Evolutionary conservation across 1,140 invertebrate genomes (phyloP), one percentile per base, ranked within the genome.

Genomic region (Thaumatotibia leucotreta): DNA sequence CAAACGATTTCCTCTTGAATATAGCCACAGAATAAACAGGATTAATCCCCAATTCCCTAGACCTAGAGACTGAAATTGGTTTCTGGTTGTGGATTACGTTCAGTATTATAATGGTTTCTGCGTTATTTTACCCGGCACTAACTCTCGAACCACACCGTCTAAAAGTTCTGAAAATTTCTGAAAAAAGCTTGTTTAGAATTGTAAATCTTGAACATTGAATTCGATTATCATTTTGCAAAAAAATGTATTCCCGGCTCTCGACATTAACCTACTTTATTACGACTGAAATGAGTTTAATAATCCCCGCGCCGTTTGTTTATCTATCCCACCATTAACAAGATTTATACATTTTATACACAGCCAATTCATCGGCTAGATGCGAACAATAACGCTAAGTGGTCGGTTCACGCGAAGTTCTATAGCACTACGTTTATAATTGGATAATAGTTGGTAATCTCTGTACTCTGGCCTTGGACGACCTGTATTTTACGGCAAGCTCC

Each of bases 371-470:
- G 23, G 52, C n/a, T 29, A 31, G 52, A 58, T 58, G 29, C 24
- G 52, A 58, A 58, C 24, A 58, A 58, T 58, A 54, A 54, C 52
- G 52, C 24, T 58, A 58, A 58, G 52, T 58, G 52, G 52, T 24
- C 24, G 52, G 23, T 76, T 66, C 45, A 32, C 61, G 58, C 64
- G 68, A 70, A 73, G 69, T 75, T 72, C 70, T 67, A 75, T 73
- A 75, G 77, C 79, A 78, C 70, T 70, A 75, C 75, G 72, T 69
- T 68, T 76, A 83, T 85, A 86, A 86, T 86, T 86, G 84, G 86
- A 88, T 85, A 82, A 80, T 74, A 69, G 74, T 73, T 29, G 73
- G 74, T 88, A 85, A 86, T 88, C 79, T 80, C 67, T 70, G 63
- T 63, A 32, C 31, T 20, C 65, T 77, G 82, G 76, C 86, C 86